A percentile compares a stretch with the other conserved stretches of the same genome.
phyloP scores from a whole-genome alignment of 2,797 vertebrate genomes.

The Chelon auratus region DNA sequence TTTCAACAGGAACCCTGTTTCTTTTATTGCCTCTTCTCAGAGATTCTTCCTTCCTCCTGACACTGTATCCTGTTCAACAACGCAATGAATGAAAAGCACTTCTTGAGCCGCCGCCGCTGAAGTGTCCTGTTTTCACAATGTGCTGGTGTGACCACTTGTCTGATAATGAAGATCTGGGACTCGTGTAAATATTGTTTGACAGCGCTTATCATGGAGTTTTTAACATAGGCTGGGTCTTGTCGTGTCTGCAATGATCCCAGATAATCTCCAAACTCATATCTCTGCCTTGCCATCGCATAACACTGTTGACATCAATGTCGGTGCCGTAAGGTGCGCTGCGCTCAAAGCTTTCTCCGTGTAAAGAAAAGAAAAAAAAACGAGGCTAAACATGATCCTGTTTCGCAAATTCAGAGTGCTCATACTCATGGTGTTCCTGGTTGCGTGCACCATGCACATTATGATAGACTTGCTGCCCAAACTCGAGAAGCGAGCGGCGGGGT shows the following conservation, averaged over 20 bases:
- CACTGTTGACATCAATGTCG: constrained; percentile 59
- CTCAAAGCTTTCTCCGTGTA: constrained; percentile 30
- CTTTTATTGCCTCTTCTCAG: constrained; percentile 13
- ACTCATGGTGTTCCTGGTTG: constrained; percentile 91
- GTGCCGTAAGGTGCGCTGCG: constrained; percentile 61
- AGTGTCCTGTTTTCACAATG: constrained; percentile 43
- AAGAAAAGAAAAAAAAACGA: constrained; percentile 9
- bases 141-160: constrained; percentile 61
- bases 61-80: constrained; percentile 44
- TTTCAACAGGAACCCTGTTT: constrained; percentile 43
- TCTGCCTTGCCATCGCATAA: constrained; percentile 62
- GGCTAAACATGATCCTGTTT: constrained; percentile 90
- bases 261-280: constrained; percentile 48
- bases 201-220: constrained; percentile 58
- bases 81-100: constrained; percentile 53
- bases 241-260: constrained; percentile 61
- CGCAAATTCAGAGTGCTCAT: constrained; percentile 94
- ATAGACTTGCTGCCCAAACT: constrained; percentile 94
- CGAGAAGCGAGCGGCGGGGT: constrained; percentile 86
- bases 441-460: constrained; percentile 96
- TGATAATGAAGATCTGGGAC: constrained; percentile 43
- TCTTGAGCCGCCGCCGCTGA: constrained; percentile 47
- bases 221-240: constrained; percentile 45
- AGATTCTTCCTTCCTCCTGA: constrained; percentile 45
- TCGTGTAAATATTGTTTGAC: constrained; percentile 32